phyloP scores from a whole-genome alignment of 2,888 invertebrate genomes.

The Lasioglossum morio region DNA sequence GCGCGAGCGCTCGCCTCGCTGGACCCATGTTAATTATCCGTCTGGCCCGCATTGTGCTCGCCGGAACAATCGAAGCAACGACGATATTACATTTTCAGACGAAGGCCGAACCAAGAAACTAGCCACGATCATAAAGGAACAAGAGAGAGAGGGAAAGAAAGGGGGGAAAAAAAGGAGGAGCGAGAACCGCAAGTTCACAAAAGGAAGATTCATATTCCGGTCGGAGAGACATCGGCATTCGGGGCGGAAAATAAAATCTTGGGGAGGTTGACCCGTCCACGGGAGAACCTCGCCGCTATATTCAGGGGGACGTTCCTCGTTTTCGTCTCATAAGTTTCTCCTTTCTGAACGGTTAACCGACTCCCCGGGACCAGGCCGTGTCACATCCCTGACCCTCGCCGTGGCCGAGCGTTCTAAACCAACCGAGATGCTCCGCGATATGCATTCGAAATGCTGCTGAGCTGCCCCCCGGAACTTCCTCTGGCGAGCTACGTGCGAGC shows the following conservation, averaged over 20 bases:
- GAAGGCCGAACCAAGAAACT: background rate
- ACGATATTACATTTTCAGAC: constrained; percentile 58
- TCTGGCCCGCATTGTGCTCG: constrained; percentile 24
- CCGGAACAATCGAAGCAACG: constrained; percentile 47
- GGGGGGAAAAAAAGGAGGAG: background rate
- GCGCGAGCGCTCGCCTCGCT: background rate
- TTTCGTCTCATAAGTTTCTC: constrained; percentile 61
- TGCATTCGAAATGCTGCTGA: constrained; percentile 51
- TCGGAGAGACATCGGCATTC: constrained; percentile 51
- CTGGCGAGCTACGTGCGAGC: background rate
- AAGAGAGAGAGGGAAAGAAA: too few relatives aligned
- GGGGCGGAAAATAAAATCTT: constrained; percentile 68
- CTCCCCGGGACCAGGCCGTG: constrained; percentile 31
- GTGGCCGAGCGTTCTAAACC: constrained; percentile 50
- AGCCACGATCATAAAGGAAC: background rate
- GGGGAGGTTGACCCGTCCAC: constrained; percentile 33
- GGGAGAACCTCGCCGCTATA: constrained; percentile 46
- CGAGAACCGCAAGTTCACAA: constrained; percentile 39
- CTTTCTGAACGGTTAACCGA: constrained; percentile 67
- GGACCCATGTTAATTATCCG: constrained; percentile 41
- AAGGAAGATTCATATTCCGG: constrained; percentile 66
- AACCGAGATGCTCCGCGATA: constrained; percentile 56
- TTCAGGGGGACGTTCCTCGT: constrained; percentile 43
- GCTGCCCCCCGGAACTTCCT: background rate
- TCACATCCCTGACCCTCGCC: constrained; percentile 58